These are phyloP conservation scores for Adineta ricciae DNA, from an alignment of 2,888 invertebrate species.

Conservation along the genomic window DNA sequence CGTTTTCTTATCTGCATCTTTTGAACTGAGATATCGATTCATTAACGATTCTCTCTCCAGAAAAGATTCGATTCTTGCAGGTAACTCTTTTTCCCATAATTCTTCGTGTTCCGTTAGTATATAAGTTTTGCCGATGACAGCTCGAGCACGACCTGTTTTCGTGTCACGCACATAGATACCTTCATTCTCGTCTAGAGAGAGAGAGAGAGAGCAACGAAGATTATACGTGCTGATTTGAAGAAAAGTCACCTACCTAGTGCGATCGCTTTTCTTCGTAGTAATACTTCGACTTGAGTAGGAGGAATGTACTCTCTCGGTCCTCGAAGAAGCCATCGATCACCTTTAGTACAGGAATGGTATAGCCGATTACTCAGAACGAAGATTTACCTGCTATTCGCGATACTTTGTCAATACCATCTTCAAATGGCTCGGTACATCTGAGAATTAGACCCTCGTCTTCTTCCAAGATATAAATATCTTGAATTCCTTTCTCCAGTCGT, in stretches of 20 bases:
- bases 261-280: constrained; percentile 50
- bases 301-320: constrained; percentile 54
- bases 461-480: constrained; percentile 51
- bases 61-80: no score
- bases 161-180: constrained; percentile 53
- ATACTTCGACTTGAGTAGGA: constrained; percentile 53
- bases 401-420: constrained; percentile 37
- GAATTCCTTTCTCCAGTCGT: constrained; percentile 50
- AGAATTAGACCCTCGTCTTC: constrained; percentile 54
- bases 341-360: no score
- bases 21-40: constrained; percentile 22
- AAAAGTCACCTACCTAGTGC: constrained; percentile 40
- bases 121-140: no score
- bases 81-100: no score
- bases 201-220: background rate
- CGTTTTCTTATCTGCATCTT: no score
- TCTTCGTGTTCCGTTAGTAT: no score
- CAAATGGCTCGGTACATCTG: constrained; percentile 38
- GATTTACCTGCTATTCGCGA: constrained; percentile 50
- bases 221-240: no score
- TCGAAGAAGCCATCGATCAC: constrained; percentile 53
- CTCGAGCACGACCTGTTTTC: no score
- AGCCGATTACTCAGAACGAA: constrained; percentile 45
- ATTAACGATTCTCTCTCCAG: no score
- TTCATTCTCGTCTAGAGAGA: constrained; percentile 50